Base-by-base conservation (phyloP, 2,888 invertebrate species). In the Cenopis cana region DNA sequence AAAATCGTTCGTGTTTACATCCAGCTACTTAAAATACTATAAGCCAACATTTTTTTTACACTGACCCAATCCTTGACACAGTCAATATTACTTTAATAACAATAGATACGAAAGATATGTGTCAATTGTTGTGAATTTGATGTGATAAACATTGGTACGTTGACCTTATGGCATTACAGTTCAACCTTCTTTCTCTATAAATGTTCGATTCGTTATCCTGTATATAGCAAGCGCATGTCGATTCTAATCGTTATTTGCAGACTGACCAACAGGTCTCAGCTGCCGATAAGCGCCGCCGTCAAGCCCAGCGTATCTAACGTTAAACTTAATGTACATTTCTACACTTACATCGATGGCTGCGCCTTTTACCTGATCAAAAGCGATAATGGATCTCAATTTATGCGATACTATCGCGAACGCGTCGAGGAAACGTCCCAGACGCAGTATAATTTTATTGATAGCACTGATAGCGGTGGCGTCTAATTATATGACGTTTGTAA, bases 321-420 rank as follows among this genome's bases (percentile, higher is more conserved):
- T 76, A 82, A 78, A 79, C 76, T 83, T 81, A 81, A 81, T 77
- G 79, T 85, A 79, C 85, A 86, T 86, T 85, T 83, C 86, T 81
- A 85, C 80, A 77, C 82, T 82, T 82, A 79, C 82, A 82, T 83
- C 78, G 82, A 78, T 82, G 83, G 81, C 78, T 84, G 81, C 65
- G 77, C 74, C 78, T 76, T 78, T 54, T 74, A 76, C 72, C 75
- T 75, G 77, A 82, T 84, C 86, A 87, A 87, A 79, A 62, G 68
- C 77, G 87, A 86, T 88, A 86, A 84, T 87, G 83, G 79, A 81
- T 77, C 78, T 76, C 82, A 74, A 79, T 81, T 81, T 82, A 79
- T 76, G 78, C 78, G 85, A 88, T 85, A 76, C 46, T 75, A 87
- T 86, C 85, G 74, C 61, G 76, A 75, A 75, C 75, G 74, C 72